Evolutionary conservation across 2,113 vertebrate genomes (phyloP).

Genomic region (Ictalurus furcatus): DNA sequence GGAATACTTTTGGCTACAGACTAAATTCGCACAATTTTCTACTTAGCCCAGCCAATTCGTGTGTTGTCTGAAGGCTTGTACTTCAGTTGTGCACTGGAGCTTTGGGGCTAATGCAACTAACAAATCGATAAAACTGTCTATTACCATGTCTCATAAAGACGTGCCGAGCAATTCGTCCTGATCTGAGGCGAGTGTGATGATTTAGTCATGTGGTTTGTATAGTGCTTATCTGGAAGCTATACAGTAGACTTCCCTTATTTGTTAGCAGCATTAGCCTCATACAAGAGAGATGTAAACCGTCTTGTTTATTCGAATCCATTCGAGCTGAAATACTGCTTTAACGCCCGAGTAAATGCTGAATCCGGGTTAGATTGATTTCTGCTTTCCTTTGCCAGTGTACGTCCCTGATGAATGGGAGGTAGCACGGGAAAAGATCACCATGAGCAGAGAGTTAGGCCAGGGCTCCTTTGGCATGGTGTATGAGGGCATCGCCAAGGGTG

Average conservation of each 20-base stretch:
- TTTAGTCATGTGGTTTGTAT: neutral
- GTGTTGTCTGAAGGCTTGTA: neutral
- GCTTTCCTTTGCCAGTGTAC: conserved; percentile 76
- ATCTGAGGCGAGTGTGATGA: neutral
- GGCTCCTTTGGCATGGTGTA: conserved; percentile 99
- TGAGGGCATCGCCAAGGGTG: conserved; percentile 92
- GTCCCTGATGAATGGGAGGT: conserved; percentile 99
- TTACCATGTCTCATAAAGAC: neutral
- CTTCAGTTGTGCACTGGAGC: neutral
- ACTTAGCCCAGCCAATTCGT: neutral
- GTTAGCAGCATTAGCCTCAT: neutral
- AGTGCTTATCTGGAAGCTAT: neutral
- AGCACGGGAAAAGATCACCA: conserved; percentile 90
- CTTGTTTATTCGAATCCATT: neutral
- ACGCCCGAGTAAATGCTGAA: neutral
- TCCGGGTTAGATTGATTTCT: neutral
- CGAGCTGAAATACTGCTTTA: neutral
- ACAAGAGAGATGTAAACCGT: neutral
- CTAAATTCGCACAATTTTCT: conserved; percentile 2
- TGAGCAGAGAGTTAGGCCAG: conserved; percentile 92
- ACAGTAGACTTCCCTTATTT: neutral
- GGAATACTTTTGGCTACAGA: neutral
- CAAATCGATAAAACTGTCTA: conserved; percentile 10
- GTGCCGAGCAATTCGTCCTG: neutral
- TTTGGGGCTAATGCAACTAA: neutral